Conservation (phyloP, 2,113 vertebrate species). For the Polyodon spathula region DNA sequence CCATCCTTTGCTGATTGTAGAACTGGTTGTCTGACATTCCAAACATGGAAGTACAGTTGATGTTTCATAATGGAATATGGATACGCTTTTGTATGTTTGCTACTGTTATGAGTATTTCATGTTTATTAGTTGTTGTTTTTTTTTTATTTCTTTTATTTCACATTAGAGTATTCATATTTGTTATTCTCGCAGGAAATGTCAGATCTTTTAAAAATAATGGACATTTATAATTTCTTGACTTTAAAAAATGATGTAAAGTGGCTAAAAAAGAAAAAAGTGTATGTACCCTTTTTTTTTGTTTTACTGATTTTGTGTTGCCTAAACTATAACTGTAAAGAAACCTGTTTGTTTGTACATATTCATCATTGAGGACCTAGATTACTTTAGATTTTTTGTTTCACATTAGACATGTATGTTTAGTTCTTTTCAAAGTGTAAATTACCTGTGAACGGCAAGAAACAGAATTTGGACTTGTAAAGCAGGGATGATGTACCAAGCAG, state of each 20-base stretch:
- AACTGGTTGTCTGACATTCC: background rate
- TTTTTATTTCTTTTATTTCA: background rate
- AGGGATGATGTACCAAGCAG: too few species aligned
- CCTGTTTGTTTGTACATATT: slow-evolving; percentile 21
- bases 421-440: slow-evolving; percentile 68
- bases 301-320: background rate
- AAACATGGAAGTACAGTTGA: background rate
- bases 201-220: slow-evolving; percentile 26
- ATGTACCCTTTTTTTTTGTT: slow-evolving; percentile 21
- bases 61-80: background rate
- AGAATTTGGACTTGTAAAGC: slow-evolving; percentile 80
- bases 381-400: slow-evolving; percentile 27
- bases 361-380: slow-evolving; percentile 3
- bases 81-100: background rate
- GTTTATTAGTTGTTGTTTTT: too few species aligned
- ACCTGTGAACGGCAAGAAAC: slow-evolving; percentile 37
- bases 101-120: background rate
- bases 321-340: background rate
- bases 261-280: slow-evolving; percentile 2
- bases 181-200: background rate
- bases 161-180: background rate
- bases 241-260: slow-evolving; percentile 53
- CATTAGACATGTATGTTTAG: slow-evolving; percentile 39
- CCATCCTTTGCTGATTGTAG: background rate
- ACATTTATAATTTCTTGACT: slow-evolving; percentile 41